A percentile compares a stretch with the other conserved stretches of the same genome.
phyloP scores from a whole-genome alignment of 2,113 vertebrate species.

The Girardinichthys multiradiatus region DNA sequence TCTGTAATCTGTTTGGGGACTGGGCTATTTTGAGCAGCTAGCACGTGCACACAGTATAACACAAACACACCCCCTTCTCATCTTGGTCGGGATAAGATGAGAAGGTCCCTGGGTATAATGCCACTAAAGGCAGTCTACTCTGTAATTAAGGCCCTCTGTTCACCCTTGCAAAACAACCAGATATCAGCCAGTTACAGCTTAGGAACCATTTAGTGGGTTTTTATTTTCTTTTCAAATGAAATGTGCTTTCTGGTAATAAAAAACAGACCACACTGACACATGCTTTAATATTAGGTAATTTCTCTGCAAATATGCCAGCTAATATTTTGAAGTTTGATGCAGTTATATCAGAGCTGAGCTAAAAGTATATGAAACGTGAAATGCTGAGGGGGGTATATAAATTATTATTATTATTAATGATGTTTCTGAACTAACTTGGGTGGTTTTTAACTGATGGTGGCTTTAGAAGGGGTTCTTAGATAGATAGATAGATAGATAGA shows the following conservation, averaged over 20 bases:
- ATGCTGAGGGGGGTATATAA: neutral
- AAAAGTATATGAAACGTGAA: neutral
- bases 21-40: constrained; percentile 26
- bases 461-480: neutral
- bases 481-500: neutral
- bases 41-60: constrained; percentile 27
- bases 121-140: constrained; percentile 59
- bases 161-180: constrained; percentile 62
- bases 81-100: constrained; percentile 60
- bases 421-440: neutral
- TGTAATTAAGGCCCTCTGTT: constrained; percentile 73
- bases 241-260: constrained; percentile 40
- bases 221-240: constrained; percentile 12
- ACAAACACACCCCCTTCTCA: constrained; percentile 64
- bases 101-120: constrained; percentile 65
- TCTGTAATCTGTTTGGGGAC: constrained; percentile 65
- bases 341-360: constrained; percentile 45
- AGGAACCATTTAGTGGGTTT: constrained; percentile 50
- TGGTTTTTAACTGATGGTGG: constrained; percentile 8
- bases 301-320: constrained; percentile 53
- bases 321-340: constrained; percentile 55
- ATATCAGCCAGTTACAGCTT: constrained; percentile 73
- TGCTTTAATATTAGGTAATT: neutral
- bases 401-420: neutral
- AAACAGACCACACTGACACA: constrained; percentile 10